Conservation (phyloP, 2,797 vertebrate species). For the Lateolabrax maculatus region DNA sequence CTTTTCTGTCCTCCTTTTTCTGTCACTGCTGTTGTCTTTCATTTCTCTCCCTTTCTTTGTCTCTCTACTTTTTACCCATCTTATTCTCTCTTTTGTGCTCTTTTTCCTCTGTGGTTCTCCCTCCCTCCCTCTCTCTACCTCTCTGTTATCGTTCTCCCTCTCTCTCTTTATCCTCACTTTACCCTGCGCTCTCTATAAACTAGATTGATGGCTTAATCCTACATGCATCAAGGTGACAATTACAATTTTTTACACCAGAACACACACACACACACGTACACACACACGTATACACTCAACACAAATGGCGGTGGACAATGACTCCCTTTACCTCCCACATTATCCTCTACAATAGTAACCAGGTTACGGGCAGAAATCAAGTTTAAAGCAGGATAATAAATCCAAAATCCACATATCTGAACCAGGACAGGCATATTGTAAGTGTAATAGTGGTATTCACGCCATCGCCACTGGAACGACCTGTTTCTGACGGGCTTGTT, state of each 20-base stretch:
- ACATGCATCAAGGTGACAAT: slow-evolving; percentile 77
- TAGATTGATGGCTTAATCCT: slow-evolving; percentile 78
- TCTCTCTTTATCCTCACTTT: slow-evolving; percentile 71
- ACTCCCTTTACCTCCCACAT: slow-evolving; percentile 20
- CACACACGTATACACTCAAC: slow-evolving; percentile 26
- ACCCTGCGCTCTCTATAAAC: slow-evolving; percentile 71
- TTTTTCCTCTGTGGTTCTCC: slow-evolving; percentile 3
- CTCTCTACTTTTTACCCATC: neutral
- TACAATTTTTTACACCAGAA: slow-evolving; percentile 63
- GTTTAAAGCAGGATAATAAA: slow-evolving; percentile 2
- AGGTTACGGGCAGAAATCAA: slow-evolving; percentile 4
- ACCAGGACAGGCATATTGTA: neutral
- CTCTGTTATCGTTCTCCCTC: slow-evolving; percentile 61
- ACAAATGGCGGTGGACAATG: slow-evolving; percentile 40
- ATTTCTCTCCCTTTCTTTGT: neutral
- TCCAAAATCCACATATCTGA: neutral
- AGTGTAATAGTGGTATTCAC: neutral
- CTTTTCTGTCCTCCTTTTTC: slow-evolving; percentile 15
- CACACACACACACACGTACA: slow-evolving; percentile 25
- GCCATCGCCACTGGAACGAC: neutral
- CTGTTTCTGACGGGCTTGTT: neutral
- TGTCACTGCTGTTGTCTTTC: neutral
- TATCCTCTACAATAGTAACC: slow-evolving; percentile 17
- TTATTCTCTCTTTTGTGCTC: neutral
- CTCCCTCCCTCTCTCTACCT: neutral